Percentiles rank a stretch among this genome's conserved stretches.
phyloP scores from a whole-genome alignment of 1,140 invertebrate species.

The Araneus ventricosus region DNA sequence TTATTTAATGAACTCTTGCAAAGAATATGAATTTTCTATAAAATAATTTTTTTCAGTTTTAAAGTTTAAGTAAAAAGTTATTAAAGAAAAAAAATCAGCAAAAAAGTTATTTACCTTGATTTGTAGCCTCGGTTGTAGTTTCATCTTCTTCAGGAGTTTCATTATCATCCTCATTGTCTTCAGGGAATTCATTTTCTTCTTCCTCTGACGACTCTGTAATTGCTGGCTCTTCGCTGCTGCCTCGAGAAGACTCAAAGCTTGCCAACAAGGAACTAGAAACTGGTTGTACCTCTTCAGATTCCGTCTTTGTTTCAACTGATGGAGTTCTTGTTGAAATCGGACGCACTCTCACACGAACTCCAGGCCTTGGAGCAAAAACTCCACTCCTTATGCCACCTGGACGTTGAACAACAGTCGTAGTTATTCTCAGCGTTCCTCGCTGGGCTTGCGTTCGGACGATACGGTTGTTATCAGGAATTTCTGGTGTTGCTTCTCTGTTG shows the following conservation, averaged over 20 bases:
- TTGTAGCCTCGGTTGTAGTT: constrained; percentile 15
- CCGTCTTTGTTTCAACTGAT: background rate
- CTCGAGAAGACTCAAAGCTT: constrained; percentile 35
- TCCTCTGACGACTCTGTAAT: background rate
- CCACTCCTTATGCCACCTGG: constrained; percentile 63
- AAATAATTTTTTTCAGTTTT: too few species aligned
- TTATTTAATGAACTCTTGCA: too few species aligned
- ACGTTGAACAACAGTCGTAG: constrained; percentile 49
- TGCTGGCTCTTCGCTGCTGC: background rate
- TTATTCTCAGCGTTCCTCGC: constrained; percentile 64
- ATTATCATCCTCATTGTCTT: constrained; percentile 25
- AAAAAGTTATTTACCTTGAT: constrained; percentile 34
- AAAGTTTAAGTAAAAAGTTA: too few species aligned
- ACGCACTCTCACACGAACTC: constrained; percentile 68
- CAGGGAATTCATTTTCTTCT: background rate
- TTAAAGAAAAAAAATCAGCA: background rate
- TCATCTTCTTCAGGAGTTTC: constrained; percentile 38
- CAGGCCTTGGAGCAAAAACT: constrained; percentile 60
- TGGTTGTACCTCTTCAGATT: constrained; percentile 32
- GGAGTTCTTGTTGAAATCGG: constrained; percentile 10
- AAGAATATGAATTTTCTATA: too few species aligned
- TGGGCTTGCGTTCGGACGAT: constrained; percentile 57
- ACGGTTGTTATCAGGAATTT: constrained; percentile 53
- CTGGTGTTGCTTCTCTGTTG: constrained; percentile 63
- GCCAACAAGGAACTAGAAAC: background rate